Conservation (phyloP, 2,797 vertebrate genomes). For the Kryptopterus vitreolus region DNA sequence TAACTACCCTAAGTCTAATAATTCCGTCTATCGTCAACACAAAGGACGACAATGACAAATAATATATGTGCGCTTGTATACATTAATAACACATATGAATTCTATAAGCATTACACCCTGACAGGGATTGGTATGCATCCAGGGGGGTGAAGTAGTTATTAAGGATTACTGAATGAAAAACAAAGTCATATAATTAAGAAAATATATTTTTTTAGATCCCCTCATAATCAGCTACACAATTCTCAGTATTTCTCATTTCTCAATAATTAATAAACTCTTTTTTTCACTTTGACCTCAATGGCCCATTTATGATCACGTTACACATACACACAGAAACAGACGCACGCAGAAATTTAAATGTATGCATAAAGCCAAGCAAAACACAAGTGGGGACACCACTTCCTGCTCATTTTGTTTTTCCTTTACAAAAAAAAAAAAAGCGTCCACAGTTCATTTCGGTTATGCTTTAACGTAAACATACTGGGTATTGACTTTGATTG, state of each 20-base stretch:
- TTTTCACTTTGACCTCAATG: constrained; percentile 48
- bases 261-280: neutral
- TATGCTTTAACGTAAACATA: constrained; percentile 22
- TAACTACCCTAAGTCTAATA: neutral
- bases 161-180: neutral
- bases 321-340: neutral
- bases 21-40: neutral
- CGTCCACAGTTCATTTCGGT: constrained; percentile 10
- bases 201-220: neutral
- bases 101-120: neutral
- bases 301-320: neutral
- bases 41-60: neutral
- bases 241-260: neutral
- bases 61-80: neutral
- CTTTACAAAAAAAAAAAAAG: constrained; percentile 18
- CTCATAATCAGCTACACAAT: neutral
- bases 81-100: neutral
- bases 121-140: neutral
- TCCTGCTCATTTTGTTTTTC: constrained; percentile 14
- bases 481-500: constrained; percentile 18
- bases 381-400: constrained; percentile 13
- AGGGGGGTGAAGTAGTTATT: neutral
- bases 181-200: neutral
- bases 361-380: constrained; percentile 28
- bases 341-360: neutral